Base-by-base conservation (phyloP, 2,113 vertebrate genomes). In the Hypocryptadius cinnamomeus region DNA sequence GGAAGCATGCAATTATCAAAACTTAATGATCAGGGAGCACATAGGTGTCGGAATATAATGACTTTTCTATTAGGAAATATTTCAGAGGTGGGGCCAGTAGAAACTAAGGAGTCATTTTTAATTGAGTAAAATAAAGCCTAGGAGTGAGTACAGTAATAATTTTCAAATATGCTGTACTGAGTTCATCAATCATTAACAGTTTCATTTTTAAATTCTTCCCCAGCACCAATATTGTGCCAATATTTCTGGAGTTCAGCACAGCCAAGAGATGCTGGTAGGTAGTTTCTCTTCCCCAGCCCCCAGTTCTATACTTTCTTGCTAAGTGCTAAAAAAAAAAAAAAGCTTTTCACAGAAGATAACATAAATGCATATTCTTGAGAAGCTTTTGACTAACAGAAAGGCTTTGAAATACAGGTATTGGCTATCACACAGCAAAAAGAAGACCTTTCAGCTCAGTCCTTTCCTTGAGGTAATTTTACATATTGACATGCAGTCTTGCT, bases 101-200 rank as follows among this genome's bases (percentile, higher is more conserved):
- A 93, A 95, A 96, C 92, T 28, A 69, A 79, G 28, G 94, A 96
- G 68, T 94, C 91, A 96, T 78, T 83, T 93, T 89, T 91, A 93
- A 94, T 94, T 94, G 72, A 90, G 51, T 15, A 78, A 89, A 94
- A 78, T 44, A 85, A 89, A 74, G 60, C 56, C n/a, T 57, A 57
- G 59, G 72, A 85, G 56, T 21, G 22, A 89, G 16, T 33, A 35
- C 47, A 65, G 25, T 13, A 47, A 40, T 73, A 39, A 42, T 87
- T 87, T 79, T 56, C 70, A 79, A 68, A 35, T 63, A 65, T 10
- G 22, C 24, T 80, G 48, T 56, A 70, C 33, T 44, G 30, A 80
- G 76, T 68, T 72, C 24, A 61, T 51, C 68, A 33, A 47, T 84
- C 28, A 54, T 48, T 37, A 81, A 39, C 40, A 68, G 24, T 74